A percentile compares a stretch with the other conserved stretches of the same genome.
These are phyloP conservation scores for Caenorhabditis parvicauda DNA, from an alignment of 2,888 invertebrate genomes.

Conservation along the genomic window DNA sequence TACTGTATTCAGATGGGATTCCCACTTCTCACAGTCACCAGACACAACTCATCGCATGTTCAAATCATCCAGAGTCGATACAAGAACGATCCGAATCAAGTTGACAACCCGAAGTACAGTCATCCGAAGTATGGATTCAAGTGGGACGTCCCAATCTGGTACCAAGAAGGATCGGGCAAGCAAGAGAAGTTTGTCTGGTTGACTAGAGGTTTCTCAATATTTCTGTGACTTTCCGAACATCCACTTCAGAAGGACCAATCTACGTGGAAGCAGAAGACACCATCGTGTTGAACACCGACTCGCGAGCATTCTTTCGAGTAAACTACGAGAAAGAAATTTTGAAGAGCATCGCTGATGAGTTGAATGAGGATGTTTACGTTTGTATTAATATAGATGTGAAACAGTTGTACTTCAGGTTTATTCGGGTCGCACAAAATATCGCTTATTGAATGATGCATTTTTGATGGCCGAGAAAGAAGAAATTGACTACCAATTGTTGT, in stretches of 20 bases:
- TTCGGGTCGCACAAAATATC: slow-evolving; percentile 17
- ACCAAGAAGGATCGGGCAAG: slow-evolving; percentile 34
- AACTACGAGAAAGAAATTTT: slow-evolving; percentile 49
- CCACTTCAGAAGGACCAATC: slow-evolving; percentile 12
- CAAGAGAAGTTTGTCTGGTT: slow-evolving; percentile 49
- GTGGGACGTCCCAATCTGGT: slow-evolving; percentile 61
- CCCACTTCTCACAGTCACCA: slow-evolving; percentile 38
- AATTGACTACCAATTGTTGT: slow-evolving; percentile 26
- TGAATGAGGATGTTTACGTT: too few relatives aligned
- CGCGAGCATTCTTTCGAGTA: slow-evolving; percentile 55
- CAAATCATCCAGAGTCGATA: slow-evolving; percentile 46
- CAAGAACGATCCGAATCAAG: slow-evolving; percentile 37
- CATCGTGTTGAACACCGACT: slow-evolving; percentile 53
- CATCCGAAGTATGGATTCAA: slow-evolving; percentile 48
- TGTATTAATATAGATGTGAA: too few relatives aligned
- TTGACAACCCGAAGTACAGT: slow-evolving; percentile 38
- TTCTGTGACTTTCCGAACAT: too few relatives aligned
- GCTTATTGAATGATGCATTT: slow-evolving; percentile 40
- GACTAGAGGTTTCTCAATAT: too few relatives aligned
- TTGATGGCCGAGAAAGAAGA: slow-evolving; percentile 27
- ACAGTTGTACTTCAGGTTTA: slow-evolving; percentile 16
- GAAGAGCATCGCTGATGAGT: slow-evolving; percentile 50
- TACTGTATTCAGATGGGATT: slow-evolving; percentile 52
- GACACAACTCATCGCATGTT: slow-evolving; percentile 35
- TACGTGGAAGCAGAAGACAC: slow-evolving; percentile 10